These are phyloP conservation scores for Priocnemis perturbator DNA, from an alignment of 2,888 invertebrate genomes.

Conservation along the genomic window DNA sequence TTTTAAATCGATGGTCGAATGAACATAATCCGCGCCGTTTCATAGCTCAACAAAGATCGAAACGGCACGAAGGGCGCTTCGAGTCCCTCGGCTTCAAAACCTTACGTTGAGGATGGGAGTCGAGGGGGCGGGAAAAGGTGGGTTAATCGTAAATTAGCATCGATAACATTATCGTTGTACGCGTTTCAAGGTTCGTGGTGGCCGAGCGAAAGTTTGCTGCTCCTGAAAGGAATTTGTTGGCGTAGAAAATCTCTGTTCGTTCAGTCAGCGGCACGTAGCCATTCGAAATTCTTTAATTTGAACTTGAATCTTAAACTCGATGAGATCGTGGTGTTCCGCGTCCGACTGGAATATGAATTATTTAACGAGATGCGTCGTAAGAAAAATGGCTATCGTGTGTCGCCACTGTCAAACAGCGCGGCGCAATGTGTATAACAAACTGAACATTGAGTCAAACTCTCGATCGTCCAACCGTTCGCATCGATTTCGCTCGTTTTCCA, in stretches of 20 bases:
- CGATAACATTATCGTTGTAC: constrained; percentile 43
- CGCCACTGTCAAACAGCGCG: too few species aligned
- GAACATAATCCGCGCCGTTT: constrained; percentile 31
- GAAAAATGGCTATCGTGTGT: too few species aligned
- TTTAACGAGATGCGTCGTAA: not conserved
- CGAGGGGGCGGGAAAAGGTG: constrained; percentile 13
- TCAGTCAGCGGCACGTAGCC: too few species aligned
- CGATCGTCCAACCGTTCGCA: constrained; percentile 31
- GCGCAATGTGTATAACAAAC: too few species aligned
- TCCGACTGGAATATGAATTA: constrained; percentile 13
- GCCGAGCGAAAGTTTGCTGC: constrained; percentile 28
- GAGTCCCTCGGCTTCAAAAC: too few species aligned
- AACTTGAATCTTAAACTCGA: constrained; percentile 4
- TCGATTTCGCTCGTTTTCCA: constrained; percentile 3
- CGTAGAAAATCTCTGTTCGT: too few species aligned
- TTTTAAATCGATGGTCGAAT: constrained; percentile 28
- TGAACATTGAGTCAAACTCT: constrained; percentile 8
- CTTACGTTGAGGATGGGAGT: too few species aligned
- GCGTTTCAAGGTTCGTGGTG: constrained; percentile 17
- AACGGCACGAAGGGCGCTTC: not conserved
- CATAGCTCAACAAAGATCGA: constrained; percentile 17
- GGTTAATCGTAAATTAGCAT: constrained; percentile 20
- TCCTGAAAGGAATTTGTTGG: constrained; percentile 15
- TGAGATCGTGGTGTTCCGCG: too few species aligned
- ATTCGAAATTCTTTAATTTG: constrained; percentile 16